A percentile compares a stretch with the other conserved stretches of the same genome.
These are phyloP conservation scores for Spilogale gracilis DNA, from an alignment of 2,113 vertebrate genomes.

Conservation along the genomic window DNA sequence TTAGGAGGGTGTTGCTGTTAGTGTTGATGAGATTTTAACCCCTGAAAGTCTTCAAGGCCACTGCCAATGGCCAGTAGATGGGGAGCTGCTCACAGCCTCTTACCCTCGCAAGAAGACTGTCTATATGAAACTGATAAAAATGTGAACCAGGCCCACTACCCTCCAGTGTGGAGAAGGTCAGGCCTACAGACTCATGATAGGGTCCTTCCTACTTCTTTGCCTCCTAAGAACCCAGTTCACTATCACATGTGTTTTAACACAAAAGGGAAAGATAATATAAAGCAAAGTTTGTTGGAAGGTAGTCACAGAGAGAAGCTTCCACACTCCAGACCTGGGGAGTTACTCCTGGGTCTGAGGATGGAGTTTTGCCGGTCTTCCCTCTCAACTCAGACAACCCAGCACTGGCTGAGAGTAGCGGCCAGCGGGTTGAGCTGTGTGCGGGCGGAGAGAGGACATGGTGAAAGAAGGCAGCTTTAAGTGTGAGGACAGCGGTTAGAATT, in stretches of 20 bases:
- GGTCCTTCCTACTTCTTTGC: not conserved
- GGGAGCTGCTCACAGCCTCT: not conserved
- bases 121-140: not conserved
- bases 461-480: not conserved
- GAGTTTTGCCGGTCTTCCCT: fast-evolving
- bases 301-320: not conserved
- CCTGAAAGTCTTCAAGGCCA: not conserved
- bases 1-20: not conserved
- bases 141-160: not conserved
- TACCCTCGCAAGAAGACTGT: not conserved
- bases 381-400: not conserved
- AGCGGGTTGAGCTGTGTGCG: not conserved
- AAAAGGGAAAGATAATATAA: not conserved
- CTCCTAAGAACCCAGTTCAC: not conserved
- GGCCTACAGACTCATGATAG: not conserved
- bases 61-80: not conserved
- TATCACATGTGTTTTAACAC: not conserved
- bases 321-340: not conserved
- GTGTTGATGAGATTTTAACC: not conserved
- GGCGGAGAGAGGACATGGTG: not conserved
- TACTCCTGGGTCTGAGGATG: not conserved
- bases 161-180: not conserved
- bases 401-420: not conserved
- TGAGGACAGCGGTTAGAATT: not conserved
- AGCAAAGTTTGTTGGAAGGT: not conserved